These are phyloP conservation scores for Baryphthengus martii DNA, from an alignment of 2,113 vertebrate species.

Conservation along the genomic window DNA sequence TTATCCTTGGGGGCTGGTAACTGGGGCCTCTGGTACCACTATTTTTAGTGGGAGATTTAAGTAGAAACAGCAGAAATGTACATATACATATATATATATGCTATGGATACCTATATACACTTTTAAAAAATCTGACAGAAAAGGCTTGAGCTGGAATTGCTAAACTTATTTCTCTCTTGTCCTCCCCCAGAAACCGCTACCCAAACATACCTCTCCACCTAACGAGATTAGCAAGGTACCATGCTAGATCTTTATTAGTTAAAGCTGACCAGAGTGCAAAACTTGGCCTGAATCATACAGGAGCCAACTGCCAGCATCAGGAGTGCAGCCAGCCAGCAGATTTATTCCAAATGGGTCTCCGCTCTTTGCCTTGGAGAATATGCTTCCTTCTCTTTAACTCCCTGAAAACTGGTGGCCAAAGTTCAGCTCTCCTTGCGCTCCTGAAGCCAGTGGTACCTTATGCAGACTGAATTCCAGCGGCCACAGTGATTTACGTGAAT, in stretches of 20 bases:
- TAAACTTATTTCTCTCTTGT: neutral
- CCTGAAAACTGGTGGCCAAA: neutral
- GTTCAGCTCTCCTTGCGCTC: neutral
- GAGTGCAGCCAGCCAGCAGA: slow-evolving; percentile 29
- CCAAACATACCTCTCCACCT: neutral
- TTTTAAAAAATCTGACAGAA: neutral
- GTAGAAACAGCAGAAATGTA: neutral
- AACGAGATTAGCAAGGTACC: slow-evolving; percentile 41
- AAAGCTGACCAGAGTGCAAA: slow-evolving; percentile 39
- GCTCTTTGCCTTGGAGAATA: neutral
- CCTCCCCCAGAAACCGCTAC: neutral
- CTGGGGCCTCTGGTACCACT: neutral
- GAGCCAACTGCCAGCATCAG: slow-evolving; percentile 7
- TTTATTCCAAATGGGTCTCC: slow-evolving; percentile 31
- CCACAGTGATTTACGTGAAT: neutral
- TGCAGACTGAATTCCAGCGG: neutral
- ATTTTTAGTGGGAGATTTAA: neutral
- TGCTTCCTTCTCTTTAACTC: neutral
- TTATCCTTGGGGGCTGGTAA: neutral
- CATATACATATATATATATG: neutral
- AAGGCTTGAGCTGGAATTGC: neutral
- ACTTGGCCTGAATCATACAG: neutral
- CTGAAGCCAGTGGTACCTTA: neutral
- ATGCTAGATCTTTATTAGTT: slow-evolving; percentile 22
- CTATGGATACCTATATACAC: neutral